These are phyloP conservation scores for Elgaria multicarinata DNA, from an alignment of 2,113 vertebrate genomes.

Conservation along the genomic window DNA sequence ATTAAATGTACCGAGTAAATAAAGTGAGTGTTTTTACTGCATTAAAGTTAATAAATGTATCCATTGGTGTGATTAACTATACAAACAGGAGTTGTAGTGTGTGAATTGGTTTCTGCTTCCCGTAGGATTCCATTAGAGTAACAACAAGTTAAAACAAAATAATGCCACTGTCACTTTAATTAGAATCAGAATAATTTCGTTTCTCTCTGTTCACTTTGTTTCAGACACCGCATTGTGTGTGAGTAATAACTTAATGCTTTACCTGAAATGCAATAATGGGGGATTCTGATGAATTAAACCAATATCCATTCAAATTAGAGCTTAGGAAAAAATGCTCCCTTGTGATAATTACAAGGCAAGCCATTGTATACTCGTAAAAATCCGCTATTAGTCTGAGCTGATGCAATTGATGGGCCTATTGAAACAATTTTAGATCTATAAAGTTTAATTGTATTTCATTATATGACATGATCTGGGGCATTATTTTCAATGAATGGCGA, in stretches of 20 bases:
- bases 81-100: slow-evolving; percentile 44
- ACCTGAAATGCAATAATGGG: slow-evolving; percentile 63
- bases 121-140: slow-evolving; percentile 47
- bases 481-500: slow-evolving; percentile 36
- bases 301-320: slow-evolving; percentile 65
- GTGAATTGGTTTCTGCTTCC: slow-evolving; percentile 44
- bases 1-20: slow-evolving; percentile 20
- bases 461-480: slow-evolving; percentile 31
- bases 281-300: slow-evolving; percentile 73
- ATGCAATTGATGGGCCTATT: slow-evolving; percentile 45
- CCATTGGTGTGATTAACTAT: slow-evolving; percentile 60
- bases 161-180: slow-evolving; percentile 52
- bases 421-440: slow-evolving; percentile 58
- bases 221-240: slow-evolving; percentile 60
- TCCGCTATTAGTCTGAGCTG: slow-evolving; percentile 50
- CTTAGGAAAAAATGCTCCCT: slow-evolving; percentile 58
- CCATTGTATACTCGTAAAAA: slow-evolving; percentile 53
- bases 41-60: slow-evolving; percentile 57
- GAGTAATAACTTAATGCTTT: slow-evolving; percentile 65
- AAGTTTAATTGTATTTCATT: slow-evolving; percentile 65
- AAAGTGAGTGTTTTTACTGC: slow-evolving; percentile 23
- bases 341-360: slow-evolving; percentile 66
- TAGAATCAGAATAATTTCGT: slow-evolving; percentile 61
- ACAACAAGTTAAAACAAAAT: slow-evolving; percentile 37
- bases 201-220: slow-evolving; percentile 52